These are phyloP conservation scores for Spinus pinus DNA, from an alignment of 2,797 vertebrate genomes.

Conservation along the genomic window DNA sequence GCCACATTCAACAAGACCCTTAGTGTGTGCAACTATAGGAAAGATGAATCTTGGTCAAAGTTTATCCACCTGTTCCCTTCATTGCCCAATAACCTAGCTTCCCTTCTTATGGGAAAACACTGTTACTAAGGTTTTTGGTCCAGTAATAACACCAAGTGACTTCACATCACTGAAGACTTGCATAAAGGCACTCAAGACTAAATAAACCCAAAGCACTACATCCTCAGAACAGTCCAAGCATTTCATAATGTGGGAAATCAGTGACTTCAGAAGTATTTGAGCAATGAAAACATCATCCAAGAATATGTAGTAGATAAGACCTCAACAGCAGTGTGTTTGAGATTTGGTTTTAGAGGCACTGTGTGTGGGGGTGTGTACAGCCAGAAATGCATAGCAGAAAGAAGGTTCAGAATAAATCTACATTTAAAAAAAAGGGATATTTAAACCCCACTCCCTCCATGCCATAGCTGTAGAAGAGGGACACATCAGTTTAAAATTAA, in stretches of 20 bases:
- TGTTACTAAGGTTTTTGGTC: background rate
- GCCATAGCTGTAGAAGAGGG: conserved; percentile 45
- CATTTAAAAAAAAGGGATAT: background rate
- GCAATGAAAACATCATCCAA: background rate
- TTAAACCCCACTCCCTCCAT: conserved; percentile 59
- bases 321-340: background rate
- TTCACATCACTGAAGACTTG: background rate
- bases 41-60: background rate
- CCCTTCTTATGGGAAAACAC: background rate
- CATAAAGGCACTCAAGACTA: background rate
- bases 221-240: background rate
- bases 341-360: background rate
- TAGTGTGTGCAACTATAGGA: background rate
- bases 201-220: background rate
- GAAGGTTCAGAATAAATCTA: conserved; percentile 30
- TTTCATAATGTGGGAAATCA: background rate
- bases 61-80: background rate
- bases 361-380: background rate
- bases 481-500: conserved; percentile 43
- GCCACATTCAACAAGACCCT: background rate
- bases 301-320: background rate
- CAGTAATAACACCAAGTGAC: background rate
- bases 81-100: background rate
- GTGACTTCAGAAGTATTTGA: background rate
- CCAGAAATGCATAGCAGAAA: conserved; percentile 16